These are phyloP conservation scores for Druon quercuslanigerum DNA, from an alignment of 1,140 invertebrate species.

Conservation along the genomic window DNA sequence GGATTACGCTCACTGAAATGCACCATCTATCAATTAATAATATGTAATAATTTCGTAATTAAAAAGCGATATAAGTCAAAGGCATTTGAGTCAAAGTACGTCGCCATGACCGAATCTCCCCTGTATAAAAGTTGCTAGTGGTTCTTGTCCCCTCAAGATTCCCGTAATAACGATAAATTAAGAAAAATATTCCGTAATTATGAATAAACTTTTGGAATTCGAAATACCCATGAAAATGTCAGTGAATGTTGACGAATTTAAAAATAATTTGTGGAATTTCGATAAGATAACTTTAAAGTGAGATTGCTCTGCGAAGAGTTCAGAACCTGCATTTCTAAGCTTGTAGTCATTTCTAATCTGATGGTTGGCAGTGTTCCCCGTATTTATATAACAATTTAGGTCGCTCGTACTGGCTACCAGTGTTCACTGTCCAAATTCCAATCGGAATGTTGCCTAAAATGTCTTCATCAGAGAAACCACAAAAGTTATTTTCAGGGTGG, in stretches of 20 bases:
- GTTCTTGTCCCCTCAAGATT: too few relatives aligned
- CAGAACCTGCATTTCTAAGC: constrained; percentile 37
- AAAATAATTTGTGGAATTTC: constrained; percentile 52
- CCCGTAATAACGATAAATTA: too few relatives aligned
- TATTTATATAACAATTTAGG: constrained; percentile 67
- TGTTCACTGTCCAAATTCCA: constrained; percentile 18
- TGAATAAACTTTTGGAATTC: too few relatives aligned
- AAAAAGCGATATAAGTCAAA: too few relatives aligned
- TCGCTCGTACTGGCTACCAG: constrained; percentile 54
- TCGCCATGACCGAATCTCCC: too few relatives aligned
- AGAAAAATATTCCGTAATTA: too few relatives aligned
- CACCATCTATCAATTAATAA: too few relatives aligned
- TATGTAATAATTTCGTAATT: too few relatives aligned
- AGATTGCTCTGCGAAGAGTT: constrained; percentile 51
- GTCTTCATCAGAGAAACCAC: constrained; percentile 1
- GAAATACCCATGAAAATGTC: too few relatives aligned
- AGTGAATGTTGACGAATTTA: constrained; percentile 24
- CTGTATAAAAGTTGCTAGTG: too few relatives aligned
- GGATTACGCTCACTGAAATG: too few relatives aligned
- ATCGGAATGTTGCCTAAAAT: constrained; percentile 22
- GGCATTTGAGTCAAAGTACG: too few relatives aligned
- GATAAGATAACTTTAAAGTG: constrained; percentile 47
- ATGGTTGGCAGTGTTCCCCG: constrained; percentile 54
- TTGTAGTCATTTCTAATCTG: constrained; percentile 47
- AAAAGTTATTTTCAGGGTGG: constrained; percentile 10